A percentile compares a stretch with the other conserved stretches of the same genome.
phyloP scores from a whole-genome alignment of 2,113 vertebrate species.

The Setophaga coronata region DNA sequence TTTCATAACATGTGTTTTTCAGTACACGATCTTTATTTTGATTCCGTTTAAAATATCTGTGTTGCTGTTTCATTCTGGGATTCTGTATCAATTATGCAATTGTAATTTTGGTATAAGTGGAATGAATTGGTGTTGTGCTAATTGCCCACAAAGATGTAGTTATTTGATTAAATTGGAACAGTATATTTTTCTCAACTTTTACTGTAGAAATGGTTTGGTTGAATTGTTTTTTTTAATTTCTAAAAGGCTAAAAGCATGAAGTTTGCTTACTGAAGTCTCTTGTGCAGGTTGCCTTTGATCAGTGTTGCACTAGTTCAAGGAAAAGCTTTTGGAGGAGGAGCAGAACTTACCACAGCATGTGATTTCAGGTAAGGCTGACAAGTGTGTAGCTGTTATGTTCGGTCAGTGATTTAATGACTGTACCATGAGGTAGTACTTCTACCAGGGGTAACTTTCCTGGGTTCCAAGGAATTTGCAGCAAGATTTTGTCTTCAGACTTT shows the following conservation, averaged over 20 bases:
- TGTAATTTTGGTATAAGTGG: neutral
- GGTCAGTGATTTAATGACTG: neutral
- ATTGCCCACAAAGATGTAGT: neutral
- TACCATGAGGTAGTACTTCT: neutral
- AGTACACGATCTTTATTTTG: neutral
- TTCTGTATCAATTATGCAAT: neutral
- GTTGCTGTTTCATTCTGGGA: neutral
- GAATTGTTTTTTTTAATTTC: neutral
- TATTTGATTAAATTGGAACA: neutral
- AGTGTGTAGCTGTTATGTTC: neutral
- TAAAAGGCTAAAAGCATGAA: neutral
- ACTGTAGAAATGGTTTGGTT: neutral
- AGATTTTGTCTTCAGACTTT: neutral
- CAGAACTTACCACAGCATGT: slow-evolving; percentile 91
- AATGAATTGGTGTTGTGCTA: neutral
- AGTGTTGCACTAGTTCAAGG: slow-evolving; percentile 92
- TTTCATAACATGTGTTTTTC: neutral
- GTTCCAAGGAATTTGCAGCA: neutral
- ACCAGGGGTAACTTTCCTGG: neutral
- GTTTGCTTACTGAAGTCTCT: neutral
- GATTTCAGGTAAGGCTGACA: slow-evolving; percentile 88
- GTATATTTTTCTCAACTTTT: neutral
- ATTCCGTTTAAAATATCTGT: neutral
- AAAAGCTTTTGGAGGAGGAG: slow-evolving; percentile 89
- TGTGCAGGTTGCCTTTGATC: slow-evolving; percentile 88